phyloP scores from a whole-genome alignment of 1,140 invertebrate species.

The Pteromalus puparum region DNA sequence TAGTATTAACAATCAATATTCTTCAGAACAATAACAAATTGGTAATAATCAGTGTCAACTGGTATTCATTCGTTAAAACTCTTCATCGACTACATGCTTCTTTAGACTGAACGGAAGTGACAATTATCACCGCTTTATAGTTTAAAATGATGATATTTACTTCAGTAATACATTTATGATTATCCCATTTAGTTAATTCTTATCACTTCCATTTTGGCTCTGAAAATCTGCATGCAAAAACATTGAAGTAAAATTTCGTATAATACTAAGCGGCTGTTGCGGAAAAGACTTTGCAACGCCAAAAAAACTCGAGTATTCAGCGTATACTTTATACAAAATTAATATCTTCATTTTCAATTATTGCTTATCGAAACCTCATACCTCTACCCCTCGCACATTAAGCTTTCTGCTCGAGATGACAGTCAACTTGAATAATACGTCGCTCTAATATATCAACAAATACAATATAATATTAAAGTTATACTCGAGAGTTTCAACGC shows the following conservation, averaged over 20 bases:
- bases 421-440: background rate
- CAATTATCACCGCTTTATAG: background rate
- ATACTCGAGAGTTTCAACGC: background rate
- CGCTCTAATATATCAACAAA: background rate
- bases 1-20: background rate
- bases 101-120: background rate
- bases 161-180: background rate
- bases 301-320: background rate
- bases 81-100: too few species aligned
- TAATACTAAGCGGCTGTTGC: background rate
- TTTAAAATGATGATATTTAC: background rate
- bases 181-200: background rate
- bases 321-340: background rate
- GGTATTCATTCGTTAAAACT: too few species aligned
- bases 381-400: background rate
- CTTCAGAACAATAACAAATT: background rate
- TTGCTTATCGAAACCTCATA: background rate
- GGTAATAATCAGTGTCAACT: background rate
- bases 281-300: background rate
- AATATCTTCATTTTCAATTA: background rate
- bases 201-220: background rate
- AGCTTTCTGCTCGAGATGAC: background rate
- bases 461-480: background rate
- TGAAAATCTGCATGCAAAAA: constrained; percentile 4
- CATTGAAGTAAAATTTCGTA: background rate